Evolutionary conservation across 1,140 invertebrate species (phyloP), one percentile per base, ranked within the genome.

Genomic region (Pachyrhynchus sulphureomaculatus): DNA sequence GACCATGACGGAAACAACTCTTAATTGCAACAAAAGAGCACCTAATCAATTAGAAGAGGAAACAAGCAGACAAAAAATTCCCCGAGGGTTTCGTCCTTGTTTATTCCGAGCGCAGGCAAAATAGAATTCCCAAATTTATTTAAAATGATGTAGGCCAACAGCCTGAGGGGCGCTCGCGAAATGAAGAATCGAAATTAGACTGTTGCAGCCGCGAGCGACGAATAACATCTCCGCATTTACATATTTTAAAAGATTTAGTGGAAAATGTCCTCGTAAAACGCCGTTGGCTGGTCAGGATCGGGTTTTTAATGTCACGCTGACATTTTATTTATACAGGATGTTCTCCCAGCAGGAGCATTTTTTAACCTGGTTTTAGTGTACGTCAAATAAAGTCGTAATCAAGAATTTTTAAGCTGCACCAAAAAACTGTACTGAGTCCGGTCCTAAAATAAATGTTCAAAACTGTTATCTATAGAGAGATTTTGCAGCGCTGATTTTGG

Each of bases 151-250:
- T 62, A 62, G 57, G 58, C 62, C 58, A 60, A 55, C 41, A 44
- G 62, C 66, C 54, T 21, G 3, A 33, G 51, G n/a, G 15, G 26
- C 54, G 44, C n/a, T 44, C 24, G 29, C 57, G 56, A 65, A 68
- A 65, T 65, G 66, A 68, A 68, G 66, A 68, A 68, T 68, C 66
- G 58, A 63, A 68, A 68, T 68, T 68, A 68, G 63, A 51, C 37
- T 48, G 39, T 39, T 26, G 17, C 9, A 4, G 45, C 63, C 44
- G 21, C 21, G 20, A 33, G 63, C 55, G 10, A 26, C 15, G 20
- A 54, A 60, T 52, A 61, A 52, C 49, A 61, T 53, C 45, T 53
- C 57, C 29, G 39, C 57, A 65, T 65, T 65, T 65, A 48, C 63
- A 65, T 65, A 65, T 61, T 65, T 60, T 60, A 65, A 61, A 54